Evolutionary conservation across 2,888 invertebrate species (phyloP).

Genomic region (Ichneumon xanthorius): DNA sequence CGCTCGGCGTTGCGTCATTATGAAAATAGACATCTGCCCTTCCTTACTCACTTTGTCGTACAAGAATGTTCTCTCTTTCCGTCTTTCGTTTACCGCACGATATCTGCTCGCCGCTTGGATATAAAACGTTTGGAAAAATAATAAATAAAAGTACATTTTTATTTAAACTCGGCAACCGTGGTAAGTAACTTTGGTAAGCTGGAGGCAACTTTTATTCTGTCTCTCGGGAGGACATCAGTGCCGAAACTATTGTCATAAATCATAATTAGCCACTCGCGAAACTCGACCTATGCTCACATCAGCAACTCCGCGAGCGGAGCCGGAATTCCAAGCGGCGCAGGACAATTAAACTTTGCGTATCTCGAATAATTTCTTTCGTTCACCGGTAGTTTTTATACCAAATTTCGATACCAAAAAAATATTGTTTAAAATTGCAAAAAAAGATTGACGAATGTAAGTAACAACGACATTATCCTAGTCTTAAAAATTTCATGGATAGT

Average conservation of each 20-base stretch:
- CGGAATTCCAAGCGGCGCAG: neutral
- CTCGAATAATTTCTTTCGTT: neutral
- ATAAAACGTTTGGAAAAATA: neutral
- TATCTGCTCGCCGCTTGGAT: neutral
- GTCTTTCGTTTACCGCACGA: neutral
- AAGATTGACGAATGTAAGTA: neutral
- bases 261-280: neutral
- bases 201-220: neutral
- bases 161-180: neutral
- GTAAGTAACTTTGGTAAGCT: neutral
- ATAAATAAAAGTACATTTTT: neutral
- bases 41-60: neutral
- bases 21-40: constrained; percentile 1
- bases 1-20: neutral
- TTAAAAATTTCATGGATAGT: neutral
- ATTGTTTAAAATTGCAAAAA: neutral
- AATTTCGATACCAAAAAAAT: neutral
- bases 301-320: neutral
- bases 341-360: neutral
- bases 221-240: neutral
- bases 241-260: constrained; percentile 3
- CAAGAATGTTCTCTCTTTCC: neutral
- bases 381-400: neutral
- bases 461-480: neutral
- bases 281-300: neutral